Evolutionary conservation across 2,113 vertebrate genomes (phyloP).

Genomic region (Lasiurus cinereus): DNA sequence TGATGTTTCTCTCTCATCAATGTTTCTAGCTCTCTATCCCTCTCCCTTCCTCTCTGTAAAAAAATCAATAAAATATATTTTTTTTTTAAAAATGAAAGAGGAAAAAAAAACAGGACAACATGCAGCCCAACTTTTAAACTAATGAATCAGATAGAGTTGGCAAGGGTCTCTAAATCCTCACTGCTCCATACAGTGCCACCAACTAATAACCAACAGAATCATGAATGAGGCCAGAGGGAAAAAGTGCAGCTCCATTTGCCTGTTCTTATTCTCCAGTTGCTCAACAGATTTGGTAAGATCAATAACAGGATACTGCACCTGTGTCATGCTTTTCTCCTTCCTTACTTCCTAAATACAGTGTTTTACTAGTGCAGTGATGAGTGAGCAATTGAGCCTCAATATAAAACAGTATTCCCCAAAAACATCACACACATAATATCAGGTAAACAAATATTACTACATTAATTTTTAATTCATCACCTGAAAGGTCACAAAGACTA

Average conservation of each 20-base stretch:
- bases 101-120: not conserved
- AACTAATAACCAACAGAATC: constrained; percentile 56
- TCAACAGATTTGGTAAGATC: constrained; percentile 27
- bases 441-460: constrained; percentile 30
- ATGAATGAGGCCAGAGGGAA: not conserved
- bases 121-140: constrained; percentile 13
- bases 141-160: constrained; percentile 5
- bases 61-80: too few relatives aligned
- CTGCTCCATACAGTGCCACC: not conserved
- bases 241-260: constrained; percentile 18
- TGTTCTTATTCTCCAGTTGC: not conserved
- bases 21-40: too few relatives aligned
- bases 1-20: too few relatives aligned
- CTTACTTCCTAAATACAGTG: constrained; percentile 39
- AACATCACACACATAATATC: not conserved
- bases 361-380: not conserved
- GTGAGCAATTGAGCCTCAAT: not conserved
- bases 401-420: not conserved
- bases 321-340: constrained; percentile 35
- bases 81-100: too few relatives aligned
- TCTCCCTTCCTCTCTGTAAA: too few relatives aligned
- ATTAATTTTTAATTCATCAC: constrained; percentile 44
- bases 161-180: not conserved
- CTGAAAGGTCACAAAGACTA: not conserved
- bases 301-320: constrained; percentile 56